Evolutionary conservation across 1,140 invertebrate species (phyloP), one percentile per base, ranked within the genome.

Genomic region (Drosophila suzukii): DNA sequence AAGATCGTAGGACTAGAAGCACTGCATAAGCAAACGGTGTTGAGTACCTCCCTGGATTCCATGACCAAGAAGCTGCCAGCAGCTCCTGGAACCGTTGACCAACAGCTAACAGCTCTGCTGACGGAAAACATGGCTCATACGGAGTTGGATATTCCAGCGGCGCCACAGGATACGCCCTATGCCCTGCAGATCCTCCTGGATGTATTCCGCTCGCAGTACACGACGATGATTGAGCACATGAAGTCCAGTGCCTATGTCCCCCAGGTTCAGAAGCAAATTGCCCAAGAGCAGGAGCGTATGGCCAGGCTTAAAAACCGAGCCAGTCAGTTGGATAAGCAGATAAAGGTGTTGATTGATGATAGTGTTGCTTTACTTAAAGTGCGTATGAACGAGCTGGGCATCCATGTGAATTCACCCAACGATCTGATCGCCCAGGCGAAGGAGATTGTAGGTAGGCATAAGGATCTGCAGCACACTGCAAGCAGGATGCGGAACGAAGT

Each of bases 371-470:
- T 98, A 43, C 93, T 99, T 8, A 97, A 98, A 91, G 95, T 96
- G n/a, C 94, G 97, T 56, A 97, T 99, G 95, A 96, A 95, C 66
- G 97, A 98, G 92, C 93, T 99, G 68, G 97, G 96, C 59, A 98
- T 98, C 74, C 95, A 97, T 90, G 95, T 95, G 4, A 96, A 95
- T 36, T 96, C 95, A 60, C 96, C 97, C 0, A 95, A 96, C 36
- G 97, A 98, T 92, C 93, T 98, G 53, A 93, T 98, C 11, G 95
- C 95, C 1, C 97, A 98, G 92, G 97, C 97, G 30, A 98, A 98
- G 92, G 97, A 98, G 93, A 98, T 99, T 76, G 97, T 98, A 7
- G 94, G 97, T 46, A 93, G 96, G 39, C 97, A 98, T 88, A 98
- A 98, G 91, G 97, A 98, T 82, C 93, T 98, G 17, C 97, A 98